A percentile compares a stretch with the other conserved stretches of the same genome.
phyloP scores from a whole-genome alignment of 1,140 invertebrate genomes.

The Dryas iulia region DNA sequence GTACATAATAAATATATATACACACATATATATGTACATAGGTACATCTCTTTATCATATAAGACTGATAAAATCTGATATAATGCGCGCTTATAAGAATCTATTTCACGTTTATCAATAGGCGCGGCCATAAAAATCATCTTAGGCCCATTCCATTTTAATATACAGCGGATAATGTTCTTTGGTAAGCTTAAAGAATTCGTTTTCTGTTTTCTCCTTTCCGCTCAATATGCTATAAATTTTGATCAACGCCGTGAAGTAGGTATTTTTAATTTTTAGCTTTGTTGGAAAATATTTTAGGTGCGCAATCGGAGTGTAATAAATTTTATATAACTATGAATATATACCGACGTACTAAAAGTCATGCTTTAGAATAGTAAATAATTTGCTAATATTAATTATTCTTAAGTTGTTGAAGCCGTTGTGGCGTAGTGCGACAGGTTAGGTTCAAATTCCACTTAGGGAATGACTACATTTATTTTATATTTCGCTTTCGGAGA shows the following conservation, averaged over 20 bases:
- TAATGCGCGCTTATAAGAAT: constrained; percentile 46
- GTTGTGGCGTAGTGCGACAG: too few species aligned
- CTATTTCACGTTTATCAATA: constrained; percentile 46
- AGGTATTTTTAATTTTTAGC: constrained; percentile 21
- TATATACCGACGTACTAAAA: not conserved
- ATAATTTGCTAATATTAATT: too few species aligned
- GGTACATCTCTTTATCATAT: not conserved
- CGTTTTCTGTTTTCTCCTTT: constrained; percentile 55
- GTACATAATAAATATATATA: too few species aligned
- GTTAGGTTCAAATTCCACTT: too few species aligned
- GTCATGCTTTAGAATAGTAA: too few species aligned
- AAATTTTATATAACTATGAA: not conserved
- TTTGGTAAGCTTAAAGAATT: constrained; percentile 43
- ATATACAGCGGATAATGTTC: constrained; percentile 58
- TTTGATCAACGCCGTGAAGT: constrained; percentile 44
- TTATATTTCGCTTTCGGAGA: too few species aligned
- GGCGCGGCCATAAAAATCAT: constrained; percentile 53
- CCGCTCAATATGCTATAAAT: constrained; percentile 58
- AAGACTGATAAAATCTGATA: constrained; percentile 36
- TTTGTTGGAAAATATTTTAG: constrained; percentile 6
- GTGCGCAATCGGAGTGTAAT: not conserved
- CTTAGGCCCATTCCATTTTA: constrained; percentile 59
- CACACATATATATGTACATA: too few species aligned
- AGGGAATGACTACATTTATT: too few species aligned
- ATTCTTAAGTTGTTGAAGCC: too few species aligned